Evolutionary conservation across 2,113 vertebrate species (phyloP), one percentile per base, ranked within the genome.

Genomic region (Calyptommatus sinebrachiatus): DNA sequence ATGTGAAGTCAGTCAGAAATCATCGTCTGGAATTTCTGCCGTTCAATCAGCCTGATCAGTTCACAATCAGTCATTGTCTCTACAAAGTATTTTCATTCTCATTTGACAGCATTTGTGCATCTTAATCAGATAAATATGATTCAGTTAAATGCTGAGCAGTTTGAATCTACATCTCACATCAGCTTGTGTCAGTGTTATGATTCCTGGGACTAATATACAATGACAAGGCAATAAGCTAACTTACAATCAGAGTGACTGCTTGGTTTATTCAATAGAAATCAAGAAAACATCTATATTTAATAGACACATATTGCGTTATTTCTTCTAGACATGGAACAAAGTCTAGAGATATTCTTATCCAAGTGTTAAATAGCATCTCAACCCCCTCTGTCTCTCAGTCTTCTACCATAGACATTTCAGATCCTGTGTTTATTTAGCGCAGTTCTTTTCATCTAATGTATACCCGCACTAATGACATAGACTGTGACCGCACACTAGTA

Each of bases 21-120:
- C 53, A 7, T 73, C 53, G 66, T 28, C 2, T 73, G 46, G 63
- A n/a, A 57, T 73, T 53, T 80, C 62, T 73, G 53, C 72, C 61
- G 35, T 35, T 35, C 35, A 67, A 7, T 20, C 45, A 48, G 68
- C 60, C 69, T 70, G 46, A 72, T 75, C 46, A 75, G 46, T 62
- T 70, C 73, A 62, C 53, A 70, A 75, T 81, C 79, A 61, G 31
- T 61, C 61, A 35, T 70, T 69, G 65, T 70, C 66, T 76, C 66
- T 41, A 31, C 50, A 26, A 81, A 75, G 61, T 70, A 81, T 81
- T 81, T 81, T 72, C 79, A 81, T 73, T 81, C 53, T 53, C 75
- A 28, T 62, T 68, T 35, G 53, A 72, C 57, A 79, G 60, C 57
- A 62, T 63, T 57, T 24, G 77, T 72, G 60, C 68, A 63, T 57